These are phyloP conservation scores for Turritopsis dohrnii DNA, from an alignment of 30 jellyfish, hydroid and myxozoan species.

Conservation along the genomic window DNA sequence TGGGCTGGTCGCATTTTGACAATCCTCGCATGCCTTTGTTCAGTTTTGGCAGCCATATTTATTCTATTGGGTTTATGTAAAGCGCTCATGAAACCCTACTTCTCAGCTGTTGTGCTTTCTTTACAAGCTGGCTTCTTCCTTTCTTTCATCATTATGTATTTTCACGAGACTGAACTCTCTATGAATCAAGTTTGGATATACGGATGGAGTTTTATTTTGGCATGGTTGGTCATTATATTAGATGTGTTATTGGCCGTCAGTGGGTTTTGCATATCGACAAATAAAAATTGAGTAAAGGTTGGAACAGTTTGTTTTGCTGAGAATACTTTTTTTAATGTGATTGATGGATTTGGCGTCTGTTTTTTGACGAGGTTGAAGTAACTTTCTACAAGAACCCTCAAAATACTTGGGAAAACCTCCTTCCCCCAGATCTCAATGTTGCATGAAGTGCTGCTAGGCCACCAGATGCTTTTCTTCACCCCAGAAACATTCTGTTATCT, in stretches of 20 bases:
- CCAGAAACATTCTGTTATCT: too few species aligned
- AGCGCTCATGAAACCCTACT: neutral
- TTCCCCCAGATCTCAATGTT: too few species aligned
- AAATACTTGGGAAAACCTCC: too few species aligned
- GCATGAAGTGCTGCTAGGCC: too few species aligned
- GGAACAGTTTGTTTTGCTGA: too few species aligned
- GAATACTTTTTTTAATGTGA: too few species aligned
- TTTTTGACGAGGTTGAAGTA: too few species aligned
- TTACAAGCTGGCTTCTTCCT: neutral
- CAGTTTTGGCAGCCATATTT: neutral
- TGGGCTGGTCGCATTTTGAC: neutral
- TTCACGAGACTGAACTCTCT: neutral
- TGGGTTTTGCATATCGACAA: neutral
- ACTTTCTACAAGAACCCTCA: too few species aligned
- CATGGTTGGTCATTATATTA: neutral
- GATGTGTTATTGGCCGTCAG: neutral
- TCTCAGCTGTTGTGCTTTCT: neutral
- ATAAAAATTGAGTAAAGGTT: too few species aligned
- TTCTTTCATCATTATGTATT: neutral
- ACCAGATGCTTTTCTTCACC: too few species aligned
- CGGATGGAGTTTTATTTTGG: neutral
- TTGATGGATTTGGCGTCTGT: too few species aligned
- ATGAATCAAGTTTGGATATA: neutral
- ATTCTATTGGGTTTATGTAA: neutral
- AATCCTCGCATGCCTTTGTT: neutral